Percentiles rank a stretch among this genome's conserved stretches.
Conservation (phyloP, 53 echinoderm and acorn worm genomes). For the Mesocentrotus franciscanus region DNA sequence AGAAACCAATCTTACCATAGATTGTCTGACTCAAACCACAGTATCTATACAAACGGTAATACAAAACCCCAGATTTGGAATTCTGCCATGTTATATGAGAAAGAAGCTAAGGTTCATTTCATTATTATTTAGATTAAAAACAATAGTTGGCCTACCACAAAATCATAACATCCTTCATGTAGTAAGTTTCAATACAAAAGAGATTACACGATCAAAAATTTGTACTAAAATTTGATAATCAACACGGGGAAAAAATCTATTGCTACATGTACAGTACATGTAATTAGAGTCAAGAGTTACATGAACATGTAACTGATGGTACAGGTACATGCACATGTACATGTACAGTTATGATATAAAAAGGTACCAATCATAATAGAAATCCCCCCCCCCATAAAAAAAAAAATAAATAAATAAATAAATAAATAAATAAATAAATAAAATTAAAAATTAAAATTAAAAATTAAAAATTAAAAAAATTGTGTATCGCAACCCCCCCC, state of each 20-base stretch:
- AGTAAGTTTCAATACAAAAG: neutral
- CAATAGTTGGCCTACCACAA: slow-evolving; percentile 19
- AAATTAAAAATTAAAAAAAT: too few relatives aligned
- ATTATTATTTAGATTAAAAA: neutral
- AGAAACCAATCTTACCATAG: slow-evolving; percentile 2
- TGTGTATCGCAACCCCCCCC: too few relatives aligned
- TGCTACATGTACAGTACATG: too few relatives aligned
- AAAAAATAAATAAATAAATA: too few relatives aligned
- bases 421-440: too few relatives aligned
- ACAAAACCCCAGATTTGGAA: neutral
- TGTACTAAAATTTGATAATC: neutral
- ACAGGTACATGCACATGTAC: too few relatives aligned
- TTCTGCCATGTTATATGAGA: neutral
- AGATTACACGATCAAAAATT: neutral
- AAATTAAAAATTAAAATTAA: too few relatives aligned
- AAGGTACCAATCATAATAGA: too few relatives aligned
- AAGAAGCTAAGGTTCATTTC: neutral
- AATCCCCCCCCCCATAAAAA: too few relatives aligned
- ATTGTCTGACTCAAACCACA: neutral
- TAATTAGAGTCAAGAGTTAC: too few relatives aligned
- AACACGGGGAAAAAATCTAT: neutral
- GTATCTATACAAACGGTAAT: neutral
- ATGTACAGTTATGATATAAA: too few relatives aligned
- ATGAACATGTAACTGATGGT: too few relatives aligned
- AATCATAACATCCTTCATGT: neutral